Percentiles rank a stretch among this genome's conserved stretches.
Evolutionary conservation across 2,888 invertebrate genomes (phyloP).

Genomic region (Dasysyrphus tricinctus): DNA sequence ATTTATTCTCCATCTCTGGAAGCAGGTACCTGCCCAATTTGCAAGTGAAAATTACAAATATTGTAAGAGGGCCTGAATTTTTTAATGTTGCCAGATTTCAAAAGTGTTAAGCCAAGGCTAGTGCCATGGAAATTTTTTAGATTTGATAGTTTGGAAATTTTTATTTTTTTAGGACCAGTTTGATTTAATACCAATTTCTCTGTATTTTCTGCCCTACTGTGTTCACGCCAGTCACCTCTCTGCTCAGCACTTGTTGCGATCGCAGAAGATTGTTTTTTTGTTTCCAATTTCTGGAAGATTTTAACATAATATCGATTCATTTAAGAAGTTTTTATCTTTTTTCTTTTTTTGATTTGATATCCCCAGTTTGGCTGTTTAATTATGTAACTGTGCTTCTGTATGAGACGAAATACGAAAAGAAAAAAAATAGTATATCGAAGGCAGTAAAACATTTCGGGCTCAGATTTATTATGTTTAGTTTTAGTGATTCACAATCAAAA

Average conservation of each 20-base stretch:
- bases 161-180: too few species aligned
- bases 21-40: too few species aligned
- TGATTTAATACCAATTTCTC: too few species aligned
- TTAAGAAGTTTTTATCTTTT: conserved; percentile 7
- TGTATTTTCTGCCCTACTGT: neutral
- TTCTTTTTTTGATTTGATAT: conserved; percentile 37
- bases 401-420: conserved; percentile 39
- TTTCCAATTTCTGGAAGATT: conserved; percentile 24
- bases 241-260: neutral
- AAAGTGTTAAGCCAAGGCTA: too few species aligned
- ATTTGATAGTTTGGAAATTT: too few species aligned
- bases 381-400: conserved; percentile 68
- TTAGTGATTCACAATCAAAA: conserved; percentile 8
- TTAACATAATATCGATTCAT: conserved; percentile 62
- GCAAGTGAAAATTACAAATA: too few species aligned
- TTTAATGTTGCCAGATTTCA: too few species aligned
- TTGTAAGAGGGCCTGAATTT: too few species aligned
- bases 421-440: conserved; percentile 17
- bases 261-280: neutral
- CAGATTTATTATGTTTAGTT: conserved; percentile 59
- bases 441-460: conserved; percentile 14
- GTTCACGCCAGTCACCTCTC: accelerated
- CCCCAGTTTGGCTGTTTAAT: conserved; percentile 16
- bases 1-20: too few species aligned
- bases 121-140: too few species aligned